Base-by-base conservation (phyloP, 2,888 invertebrate genomes). In the Colostygia pectinataria region DNA sequence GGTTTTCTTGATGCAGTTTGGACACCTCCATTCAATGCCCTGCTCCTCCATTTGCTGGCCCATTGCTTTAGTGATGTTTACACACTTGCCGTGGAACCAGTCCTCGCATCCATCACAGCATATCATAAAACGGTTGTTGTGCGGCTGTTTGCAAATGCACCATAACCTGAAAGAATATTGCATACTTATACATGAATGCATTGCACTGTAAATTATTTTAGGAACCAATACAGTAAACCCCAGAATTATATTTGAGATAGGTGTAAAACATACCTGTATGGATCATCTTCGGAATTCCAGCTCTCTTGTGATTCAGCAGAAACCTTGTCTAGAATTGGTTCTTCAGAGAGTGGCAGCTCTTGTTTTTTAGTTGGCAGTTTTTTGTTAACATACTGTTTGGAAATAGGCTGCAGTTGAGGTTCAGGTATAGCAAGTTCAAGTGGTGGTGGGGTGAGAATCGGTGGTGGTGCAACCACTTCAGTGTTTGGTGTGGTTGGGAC, bases 41-140 rank as follows among this genome's bases (percentile, higher is more conserved):
- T 95, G 93, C 42, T 94, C 93, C 77, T 98, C 98, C 96, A 98
- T 97, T 83, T 96, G 95, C 68, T 96, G 93, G 43, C 97, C 97
- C 95, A 96, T 95, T 0, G 95, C 93, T 89, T 97, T 95, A 12
- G 97, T 97, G 31, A 99, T 95, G 65, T 96, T 96, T 8, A 99
- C 98, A 85, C 98, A 99, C 73, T 96, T 96, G n/a, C 98, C 98
- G 77, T 99, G 98, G 78, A 97, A 99, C 98, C 98, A 99, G 75
- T 98, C 98, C 76, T 97, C 96, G 77, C 98, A 99, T 8, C 93
- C 92, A 80, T 99, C 98, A 80, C 99, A 99, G 79, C 97, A 97
- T 68, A 98, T 98, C 98, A 99, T 99, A 77, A 99, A 98, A 42
- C 98, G 91, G 81, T 98, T 97, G 70, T 98, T 97, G 78, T 98